Base-by-base conservation (phyloP, 2,113 vertebrate genomes). In the Ictidomys tridecemlineatus region DNA sequence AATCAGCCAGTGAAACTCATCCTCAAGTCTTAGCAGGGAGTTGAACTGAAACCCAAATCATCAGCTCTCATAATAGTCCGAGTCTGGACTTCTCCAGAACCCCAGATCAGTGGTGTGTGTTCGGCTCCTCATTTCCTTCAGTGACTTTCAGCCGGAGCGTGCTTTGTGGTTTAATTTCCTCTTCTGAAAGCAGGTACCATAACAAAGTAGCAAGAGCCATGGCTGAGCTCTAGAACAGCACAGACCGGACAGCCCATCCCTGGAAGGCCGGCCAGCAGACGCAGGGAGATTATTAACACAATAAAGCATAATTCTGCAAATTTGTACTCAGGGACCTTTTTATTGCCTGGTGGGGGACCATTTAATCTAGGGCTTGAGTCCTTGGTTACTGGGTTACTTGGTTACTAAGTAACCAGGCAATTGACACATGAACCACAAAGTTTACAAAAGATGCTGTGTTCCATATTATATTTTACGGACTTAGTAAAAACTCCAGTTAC, bases 241-340 rank as follows among this genome's bases (percentile, higher is more conserved):
- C 69, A 48, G 37, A 17, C 18, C 91, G 0, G 0, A 78, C 82
- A 77, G 86, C 12, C 87, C 58, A 56, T 85, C 89, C 58, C 48
- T 70, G 93, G 89, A 96, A 92, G 72, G 42, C 74, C 78, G 73
- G 93, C 96, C 95, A 96, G 65, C 93, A 93, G 96, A 92, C 96
- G 39, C 22, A 48, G 78, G 76, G 69, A 96, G 97, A 98, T 98
- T 95, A 96, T 97, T 98, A 97, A 95, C 97, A 98, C 96, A 97
- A 97, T 98, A 97, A 98, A 95, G 96, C 90, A 97, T 98, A 98
- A 97, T 98, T 97, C 96, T 97, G 95, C 85, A 95, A 97, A 98
- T 98, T 97, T 96, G 96, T 97, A 96, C 95, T 91, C 85, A 34
- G 97, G 97, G 97, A 97, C 96, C 48, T 79, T 97, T 98, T 98